Evolutionary conservation across 2,797 vertebrate species (phyloP), one percentile per base, ranked within the genome.

Genomic region (Carcharodon carcharias): DNA sequence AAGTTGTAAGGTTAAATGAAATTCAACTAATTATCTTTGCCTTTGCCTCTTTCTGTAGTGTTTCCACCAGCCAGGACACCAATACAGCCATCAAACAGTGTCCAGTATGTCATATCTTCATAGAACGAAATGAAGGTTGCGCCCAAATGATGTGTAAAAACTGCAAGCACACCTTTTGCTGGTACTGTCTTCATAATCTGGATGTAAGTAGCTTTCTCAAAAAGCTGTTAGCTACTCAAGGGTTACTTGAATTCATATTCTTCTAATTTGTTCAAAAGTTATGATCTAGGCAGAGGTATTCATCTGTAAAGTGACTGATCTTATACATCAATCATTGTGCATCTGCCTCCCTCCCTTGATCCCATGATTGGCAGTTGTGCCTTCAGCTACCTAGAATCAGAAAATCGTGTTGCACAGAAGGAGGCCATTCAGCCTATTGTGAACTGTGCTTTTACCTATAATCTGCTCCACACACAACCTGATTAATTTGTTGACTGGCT

Each of bases 141-240:
- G 99, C 99, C 61, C 99, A 99, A 98, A 99, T 99, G 99, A 98
- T 99, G 98, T 99, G 99, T 96, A 99, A 99, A 97, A 99, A 98
- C 97, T 99, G 99, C 98, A 99, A 99, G 96, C 99, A 99, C 97
- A 99, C 99, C 0, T 99, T 99, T 97, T 99, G 99, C 98, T 99
- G 99, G 99, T 99, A 99, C 97, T 99, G 99, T 96, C 98, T 99
- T 96, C 99, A 99, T 97, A 99, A 98, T 96, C 97, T 99, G 97
- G 99, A 99, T 18, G 99, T 99, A 97, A 99, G 99, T 98, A 18
- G 63, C 96, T 8, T 56, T 9, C 3, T 95, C 50, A 73, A 58
- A 77, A 35, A 73, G 40, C 45, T 71, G 94, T 26, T 71, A 21
- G 2, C 8, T 18, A 11, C 5, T 73, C 6, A 54, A 8, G n/a